Base-by-base conservation (phyloP, 2,113 vertebrate species). In the Oncorhynchus masou region DNA sequence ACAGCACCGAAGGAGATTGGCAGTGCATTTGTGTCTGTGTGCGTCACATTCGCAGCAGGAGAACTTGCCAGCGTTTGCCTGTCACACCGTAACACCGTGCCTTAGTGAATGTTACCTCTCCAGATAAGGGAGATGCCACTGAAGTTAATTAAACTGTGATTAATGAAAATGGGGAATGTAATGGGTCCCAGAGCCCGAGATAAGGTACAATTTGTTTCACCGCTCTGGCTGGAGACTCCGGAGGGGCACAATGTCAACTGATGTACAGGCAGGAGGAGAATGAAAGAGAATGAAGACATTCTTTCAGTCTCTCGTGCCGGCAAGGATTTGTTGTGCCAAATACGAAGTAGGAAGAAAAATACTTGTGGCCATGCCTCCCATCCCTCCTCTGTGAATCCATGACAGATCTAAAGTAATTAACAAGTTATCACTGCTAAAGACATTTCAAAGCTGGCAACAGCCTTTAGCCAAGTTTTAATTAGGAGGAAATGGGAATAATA, bases 101-200 rank as follows among this genome's bases (percentile, higher is more conserved):
- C 65, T 71, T 69, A 79, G 62, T 59, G 20, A 71, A 49, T 64
- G 74, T 62, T 72, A 70, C 29, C 5, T 60, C 31, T 64, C 49
- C 67, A 69, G 76, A 76, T 73, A 67, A 73, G 51, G 49, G 81
- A 66, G 81, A 80, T 78, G 70, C 57, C 75, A 76, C 72, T 29
- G 67, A 79, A 82, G 78, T 78, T 85, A 80, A 80, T 82, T 80
- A 85, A 85, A 78, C 72, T 24, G 13, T 20, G 59, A 65, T 77
- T 27, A 70, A 62, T 62, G 73, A 74, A 68, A 75, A 81, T 81
- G 70, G 73, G 8, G 59, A 29, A 71, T 72, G 68, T 68, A 72
- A 51, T 45, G 27, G 57, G 70, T 69, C 73, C 70, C 34, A 8
- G 57, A 48, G 70, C 68, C 31, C 16, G 20, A 79, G 74, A 83